Percentiles rank a stretch among this genome's conserved stretches.
phyloP scores from a whole-genome alignment of 2,888 invertebrate species.

The Synanthedon vespiformis region DNA sequence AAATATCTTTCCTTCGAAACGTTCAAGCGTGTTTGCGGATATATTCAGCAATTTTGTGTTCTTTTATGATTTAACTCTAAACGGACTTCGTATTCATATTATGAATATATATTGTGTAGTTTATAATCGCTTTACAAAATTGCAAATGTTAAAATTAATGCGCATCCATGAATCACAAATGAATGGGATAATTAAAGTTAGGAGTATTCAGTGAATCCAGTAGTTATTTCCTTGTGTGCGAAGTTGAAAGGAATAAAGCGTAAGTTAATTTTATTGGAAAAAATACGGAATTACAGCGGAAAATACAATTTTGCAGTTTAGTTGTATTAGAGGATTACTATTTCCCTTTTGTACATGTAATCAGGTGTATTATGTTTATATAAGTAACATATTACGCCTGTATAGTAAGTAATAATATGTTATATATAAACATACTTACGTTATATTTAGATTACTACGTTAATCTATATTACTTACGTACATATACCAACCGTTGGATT shows the following conservation, averaged over 20 bases:
- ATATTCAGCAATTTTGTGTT: constrained; percentile 15
- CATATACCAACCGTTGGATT: too few relatives aligned
- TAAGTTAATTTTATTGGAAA: constrained; percentile 22
- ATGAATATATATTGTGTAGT: background rate
- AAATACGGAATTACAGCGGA: too few relatives aligned
- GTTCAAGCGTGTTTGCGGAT: constrained; percentile 26
- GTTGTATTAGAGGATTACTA: too few relatives aligned
- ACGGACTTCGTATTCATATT: too few relatives aligned
- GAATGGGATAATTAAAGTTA: constrained; percentile 19
- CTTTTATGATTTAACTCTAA: constrained; percentile 5
- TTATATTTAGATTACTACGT: too few relatives aligned
- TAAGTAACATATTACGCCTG: too few relatives aligned
- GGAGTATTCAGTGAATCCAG: constrained; percentile 27
- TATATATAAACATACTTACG: too few relatives aligned
- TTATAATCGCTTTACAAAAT: background rate
- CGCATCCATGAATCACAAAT: constrained; percentile 33
- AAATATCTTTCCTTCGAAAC: constrained; percentile 16
- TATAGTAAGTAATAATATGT: too few relatives aligned
- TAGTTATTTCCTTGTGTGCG: constrained; percentile 20
- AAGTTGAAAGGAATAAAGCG: constrained; percentile 15
- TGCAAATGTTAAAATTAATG: constrained; percentile 18
- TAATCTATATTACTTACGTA: too few relatives aligned
- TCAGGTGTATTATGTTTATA: too few relatives aligned
- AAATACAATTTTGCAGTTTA: too few relatives aligned
- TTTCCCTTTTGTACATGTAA: too few relatives aligned